phyloP scores from a whole-genome alignment of 2,113 vertebrate species.

The Petroica traversi region DNA sequence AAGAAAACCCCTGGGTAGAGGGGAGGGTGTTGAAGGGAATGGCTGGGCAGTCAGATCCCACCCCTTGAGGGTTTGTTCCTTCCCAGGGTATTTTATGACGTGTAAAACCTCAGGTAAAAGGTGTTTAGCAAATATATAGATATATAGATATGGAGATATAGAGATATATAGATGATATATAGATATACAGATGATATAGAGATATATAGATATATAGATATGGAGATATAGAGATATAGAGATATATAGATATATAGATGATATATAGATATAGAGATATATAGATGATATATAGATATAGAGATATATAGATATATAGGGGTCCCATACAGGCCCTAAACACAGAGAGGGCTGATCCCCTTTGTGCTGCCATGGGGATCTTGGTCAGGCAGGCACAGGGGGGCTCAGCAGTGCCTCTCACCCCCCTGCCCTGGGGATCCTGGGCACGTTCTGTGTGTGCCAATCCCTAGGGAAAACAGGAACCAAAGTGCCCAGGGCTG shows the following conservation, averaged over 20 bases:
- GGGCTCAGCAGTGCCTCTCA: background rate
- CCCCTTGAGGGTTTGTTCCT: background rate
- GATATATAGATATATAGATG: too few relatives aligned
- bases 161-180: too few relatives aligned
- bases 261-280: too few relatives aligned
- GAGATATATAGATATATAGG: too few relatives aligned
- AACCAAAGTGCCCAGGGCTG: background rate
- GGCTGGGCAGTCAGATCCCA: background rate
- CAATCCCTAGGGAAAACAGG: background rate
- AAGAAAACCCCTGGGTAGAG: background rate
- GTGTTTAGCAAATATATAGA: background rate
- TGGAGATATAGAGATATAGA: too few relatives aligned
- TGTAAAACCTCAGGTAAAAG: background rate
- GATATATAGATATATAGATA: too few relatives aligned
- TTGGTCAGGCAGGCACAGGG: background rate
- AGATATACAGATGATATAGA: too few relatives aligned
- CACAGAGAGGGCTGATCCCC: fast-evolving
- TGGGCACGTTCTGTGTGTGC: fast-evolving
- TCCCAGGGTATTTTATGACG: fast-evolving
- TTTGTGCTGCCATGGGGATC: background rate
- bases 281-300: too few relatives aligned
- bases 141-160: too few relatives aligned
- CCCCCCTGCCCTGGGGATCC: background rate
- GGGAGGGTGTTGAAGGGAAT: background rate
- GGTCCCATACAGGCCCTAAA: fast-evolving